phyloP scores from a whole-genome alignment of 2,113 vertebrate genomes.

The Heteronetta atricapilla region DNA sequence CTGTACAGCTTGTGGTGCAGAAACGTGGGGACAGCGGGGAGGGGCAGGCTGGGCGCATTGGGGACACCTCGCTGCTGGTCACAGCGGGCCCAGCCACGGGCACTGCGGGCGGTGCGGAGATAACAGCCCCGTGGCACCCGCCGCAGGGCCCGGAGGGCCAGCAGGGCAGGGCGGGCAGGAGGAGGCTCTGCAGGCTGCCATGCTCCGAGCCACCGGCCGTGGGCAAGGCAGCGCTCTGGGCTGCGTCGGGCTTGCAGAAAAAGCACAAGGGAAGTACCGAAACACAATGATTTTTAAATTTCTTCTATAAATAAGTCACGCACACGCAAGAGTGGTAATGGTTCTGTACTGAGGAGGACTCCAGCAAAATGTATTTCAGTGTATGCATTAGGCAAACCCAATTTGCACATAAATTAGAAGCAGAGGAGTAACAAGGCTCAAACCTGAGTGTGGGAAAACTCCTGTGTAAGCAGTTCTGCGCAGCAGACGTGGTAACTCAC shows the following conservation, averaged over 20 bases:
- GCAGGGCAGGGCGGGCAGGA: too few relatives aligned
- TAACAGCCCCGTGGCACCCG: neutral
- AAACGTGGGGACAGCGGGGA: rapidly evolving
- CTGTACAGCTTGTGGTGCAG: neutral
- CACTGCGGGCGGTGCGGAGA: neutral
- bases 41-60: too few relatives aligned
- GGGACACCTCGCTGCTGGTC: rapidly evolving
- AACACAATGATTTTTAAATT: neutral
- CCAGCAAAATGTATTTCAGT: neutral
- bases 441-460: conserved; percentile 13
- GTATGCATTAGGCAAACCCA: conserved; percentile 49
- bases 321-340: neutral
- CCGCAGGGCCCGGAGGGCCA: too few relatives aligned
- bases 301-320: neutral
- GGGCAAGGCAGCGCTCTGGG: neutral
- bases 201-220: too few relatives aligned
- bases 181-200: neutral
- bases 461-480: conserved; percentile 50
- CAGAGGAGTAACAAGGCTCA: neutral
- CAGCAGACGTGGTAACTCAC: conserved; percentile 21
- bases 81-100: rapidly evolving
- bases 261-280: neutral
- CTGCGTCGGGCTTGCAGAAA: neutral
- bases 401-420: conserved; percentile 60
- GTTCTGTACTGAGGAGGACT: neutral